A percentile compares a stretch with the other conserved stretches of the same genome.
phyloP scores from a whole-genome alignment of 2,888 invertebrate genomes.

The Panzeria rudis region DNA sequence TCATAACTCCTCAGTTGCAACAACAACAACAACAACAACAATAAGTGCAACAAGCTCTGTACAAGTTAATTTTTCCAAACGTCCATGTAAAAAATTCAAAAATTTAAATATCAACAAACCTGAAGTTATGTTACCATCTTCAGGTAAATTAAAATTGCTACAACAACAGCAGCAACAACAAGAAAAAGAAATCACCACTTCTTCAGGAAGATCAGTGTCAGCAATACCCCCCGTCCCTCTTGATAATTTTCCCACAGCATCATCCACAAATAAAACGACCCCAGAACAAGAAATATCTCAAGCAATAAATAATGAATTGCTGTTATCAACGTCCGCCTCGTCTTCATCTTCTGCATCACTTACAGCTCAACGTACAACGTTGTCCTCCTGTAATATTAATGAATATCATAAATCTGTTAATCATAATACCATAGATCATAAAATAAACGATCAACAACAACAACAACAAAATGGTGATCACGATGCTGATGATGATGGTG shows the following conservation, averaged over 20 bases:
- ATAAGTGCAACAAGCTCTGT: background rate
- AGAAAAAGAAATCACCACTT: conserved; percentile 22
- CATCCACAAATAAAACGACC: conserved; percentile 44
- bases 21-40: background rate
- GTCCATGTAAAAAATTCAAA: conserved; percentile 79
- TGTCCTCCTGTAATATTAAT: conserved; percentile 51
- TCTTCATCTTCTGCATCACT: conserved; percentile 46
- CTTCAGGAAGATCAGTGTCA: conserved; percentile 30
- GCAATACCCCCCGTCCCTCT: conserved; percentile 44
- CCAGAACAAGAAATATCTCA: conserved; percentile 37
- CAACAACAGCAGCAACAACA: conserved; percentile 73
- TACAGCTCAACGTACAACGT: conserved; percentile 24
- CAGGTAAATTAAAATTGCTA: conserved; percentile 79
- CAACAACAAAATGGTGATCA: background rate
- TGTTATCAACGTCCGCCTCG: conserved; percentile 52
- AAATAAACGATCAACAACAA: conserved; percentile 41
- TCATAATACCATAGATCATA: conserved; percentile 60
- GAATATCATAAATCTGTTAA: conserved; percentile 63
- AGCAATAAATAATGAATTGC: conserved; percentile 61
- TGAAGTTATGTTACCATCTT: conserved; percentile 81
- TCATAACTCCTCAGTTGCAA: conserved; percentile 15
- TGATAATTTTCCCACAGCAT: conserved; percentile 47
- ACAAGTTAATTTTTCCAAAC: conserved; percentile 57
- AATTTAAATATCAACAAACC: conserved; percentile 80
- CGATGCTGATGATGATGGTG: conserved; percentile 11